Conservation (phyloP, 2,113 vertebrate species). For the Tympanuchus pallidicinctus region DNA sequence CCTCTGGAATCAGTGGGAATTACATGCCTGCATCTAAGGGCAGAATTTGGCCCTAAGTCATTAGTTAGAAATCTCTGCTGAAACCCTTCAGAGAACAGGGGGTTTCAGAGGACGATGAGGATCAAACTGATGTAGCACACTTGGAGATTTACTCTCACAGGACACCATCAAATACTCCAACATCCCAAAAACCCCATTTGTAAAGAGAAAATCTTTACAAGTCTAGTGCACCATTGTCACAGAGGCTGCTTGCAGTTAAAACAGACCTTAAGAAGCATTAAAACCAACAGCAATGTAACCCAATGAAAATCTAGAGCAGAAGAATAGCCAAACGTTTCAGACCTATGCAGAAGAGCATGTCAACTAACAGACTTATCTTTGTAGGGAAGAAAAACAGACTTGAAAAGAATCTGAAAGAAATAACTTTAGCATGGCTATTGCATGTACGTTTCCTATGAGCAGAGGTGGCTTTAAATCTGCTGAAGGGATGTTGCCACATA, state of each 20-base stretch:
- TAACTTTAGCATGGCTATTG: background rate
- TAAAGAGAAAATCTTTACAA: slow-evolving; percentile 17
- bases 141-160: slow-evolving; percentile 36
- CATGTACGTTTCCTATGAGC: rapidly evolving
- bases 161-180: slow-evolving; percentile 26
- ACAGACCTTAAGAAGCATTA: background rate
- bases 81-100: slow-evolving; percentile 41
- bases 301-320: background rate
- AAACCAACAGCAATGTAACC: background rate
- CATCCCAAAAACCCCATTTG: slow-evolving; percentile 15
- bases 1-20: slow-evolving; percentile 52
- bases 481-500: background rate
- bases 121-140: slow-evolving; percentile 60
- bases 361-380: background rate
- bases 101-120: slow-evolving; percentile 62
- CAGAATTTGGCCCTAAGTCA: slow-evolving; percentile 72
- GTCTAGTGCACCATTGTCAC: background rate
- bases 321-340: background rate
- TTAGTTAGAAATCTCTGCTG: slow-evolving; percentile 69
- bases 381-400: background rate
- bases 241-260: background rate
- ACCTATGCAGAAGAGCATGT: background rate
- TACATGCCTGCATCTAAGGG: slow-evolving; percentile 52
- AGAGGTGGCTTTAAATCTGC: rapidly evolving
- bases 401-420: background rate